Conservation (phyloP, 2,797 vertebrate species). For the Siniperca scherzeri region DNA sequence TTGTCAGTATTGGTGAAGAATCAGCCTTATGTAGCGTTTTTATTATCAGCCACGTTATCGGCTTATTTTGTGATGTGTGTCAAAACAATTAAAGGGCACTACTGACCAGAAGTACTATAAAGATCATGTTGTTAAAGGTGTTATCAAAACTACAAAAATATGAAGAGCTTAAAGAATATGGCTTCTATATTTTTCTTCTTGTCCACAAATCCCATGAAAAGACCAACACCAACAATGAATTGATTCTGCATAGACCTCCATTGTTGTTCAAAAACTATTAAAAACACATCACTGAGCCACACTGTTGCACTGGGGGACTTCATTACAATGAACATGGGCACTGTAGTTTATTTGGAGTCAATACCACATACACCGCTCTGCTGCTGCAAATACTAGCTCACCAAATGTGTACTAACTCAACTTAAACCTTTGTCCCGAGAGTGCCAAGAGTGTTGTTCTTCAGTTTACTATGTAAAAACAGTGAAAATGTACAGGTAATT, state of each 20-base stretch:
- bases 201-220: background rate
- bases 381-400: too few species aligned
- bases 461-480: background rate
- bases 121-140: background rate
- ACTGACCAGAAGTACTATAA: background rate
- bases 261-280: too few species aligned
- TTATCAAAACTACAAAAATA: background rate
- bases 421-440: background rate
- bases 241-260: too few species aligned
- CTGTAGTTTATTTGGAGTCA: too few species aligned
- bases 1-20: background rate
- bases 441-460: background rate
- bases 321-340: too few species aligned
- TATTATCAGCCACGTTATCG: background rate
- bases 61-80: background rate
- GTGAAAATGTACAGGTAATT: background rate
- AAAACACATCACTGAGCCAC: too few species aligned
- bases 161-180: too few species aligned
- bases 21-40: background rate
- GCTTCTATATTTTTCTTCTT: too few species aligned
- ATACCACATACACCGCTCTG: too few species aligned
- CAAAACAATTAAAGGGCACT: background rate
- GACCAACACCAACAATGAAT: too few species aligned
- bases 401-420: too few species aligned
- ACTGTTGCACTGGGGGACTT: too few species aligned